phyloP scores from a whole-genome alignment of 1,140 invertebrate species.

The Trichomalopsis sarcophagae region DNA sequence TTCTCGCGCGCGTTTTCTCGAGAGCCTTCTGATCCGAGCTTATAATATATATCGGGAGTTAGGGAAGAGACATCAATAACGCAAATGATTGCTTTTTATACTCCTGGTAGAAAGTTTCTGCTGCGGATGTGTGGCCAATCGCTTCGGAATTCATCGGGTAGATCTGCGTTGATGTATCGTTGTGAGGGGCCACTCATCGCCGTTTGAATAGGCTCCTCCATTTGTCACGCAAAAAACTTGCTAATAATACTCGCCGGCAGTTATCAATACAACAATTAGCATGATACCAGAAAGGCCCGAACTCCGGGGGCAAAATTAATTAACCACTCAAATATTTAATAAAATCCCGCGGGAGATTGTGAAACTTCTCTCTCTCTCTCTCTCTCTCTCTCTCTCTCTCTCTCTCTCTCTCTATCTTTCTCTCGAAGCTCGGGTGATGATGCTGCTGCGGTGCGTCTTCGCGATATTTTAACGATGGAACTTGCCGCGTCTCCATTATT shows the following conservation, averaged over 20 bases:
- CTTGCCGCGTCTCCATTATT: constrained; percentile 63
- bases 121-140: background rate
- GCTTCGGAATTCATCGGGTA: background rate
- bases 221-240: background rate
- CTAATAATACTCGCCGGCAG: background rate
- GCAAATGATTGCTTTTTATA: constrained; percentile 8
- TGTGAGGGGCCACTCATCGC: background rate
- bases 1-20: background rate
- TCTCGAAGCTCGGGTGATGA: background rate
- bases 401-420: background rate
- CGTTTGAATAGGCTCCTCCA: too few relatives aligned
- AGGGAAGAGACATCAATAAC: background rate
- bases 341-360: background rate
- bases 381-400: background rate
- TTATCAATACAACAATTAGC: constrained; percentile 29
- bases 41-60: background rate
- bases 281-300: background rate
- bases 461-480: constrained; percentile 64
- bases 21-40: background rate
- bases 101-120: background rate
- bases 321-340: constrained; percentile 39
- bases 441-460: background rate
- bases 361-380: background rate
- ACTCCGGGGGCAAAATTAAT: constrained; percentile 12
- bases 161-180: background rate